A percentile compares a stretch with the other conserved stretches of the same genome.
These are phyloP conservation scores for Ryuthela nishihirai DNA, from an alignment of 2,888 invertebrate genomes.

Conservation along the genomic window DNA sequence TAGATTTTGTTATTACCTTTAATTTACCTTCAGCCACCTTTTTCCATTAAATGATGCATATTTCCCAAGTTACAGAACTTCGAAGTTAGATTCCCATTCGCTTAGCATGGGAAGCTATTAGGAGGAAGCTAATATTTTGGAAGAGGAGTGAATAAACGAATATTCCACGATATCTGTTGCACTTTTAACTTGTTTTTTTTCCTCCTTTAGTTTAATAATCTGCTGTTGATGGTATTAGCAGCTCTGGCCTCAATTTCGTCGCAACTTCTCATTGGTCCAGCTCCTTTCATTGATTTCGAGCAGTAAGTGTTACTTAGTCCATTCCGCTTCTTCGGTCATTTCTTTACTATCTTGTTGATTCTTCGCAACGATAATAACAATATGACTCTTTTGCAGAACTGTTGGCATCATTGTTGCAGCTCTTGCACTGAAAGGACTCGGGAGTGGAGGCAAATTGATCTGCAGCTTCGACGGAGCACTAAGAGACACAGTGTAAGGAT, in stretches of 20 bases:
- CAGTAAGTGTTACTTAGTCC: constrained; percentile 5
- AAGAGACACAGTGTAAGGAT: constrained; percentile 13
- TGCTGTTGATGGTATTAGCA: constrained; percentile 18
- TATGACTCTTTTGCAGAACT: constrained; percentile 3
- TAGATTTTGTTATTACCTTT: too few relatives aligned
- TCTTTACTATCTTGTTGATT: background rate
- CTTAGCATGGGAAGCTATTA: too few relatives aligned
- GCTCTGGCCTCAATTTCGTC: constrained; percentile 10
- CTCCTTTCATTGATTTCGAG: constrained; percentile 4
- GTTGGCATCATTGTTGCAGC: constrained; percentile 5
- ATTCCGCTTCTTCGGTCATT: too few relatives aligned
- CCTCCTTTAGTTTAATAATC: constrained; percentile 15
- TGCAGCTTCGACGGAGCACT: background rate
- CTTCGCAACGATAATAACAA: background rate
- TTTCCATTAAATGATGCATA: too few relatives aligned
- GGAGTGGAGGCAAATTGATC: constrained; percentile 13
- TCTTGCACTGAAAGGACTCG: constrained; percentile 12
- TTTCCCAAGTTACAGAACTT: too few relatives aligned
- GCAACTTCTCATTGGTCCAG: constrained; percentile 16
- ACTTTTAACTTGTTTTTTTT: too few relatives aligned
- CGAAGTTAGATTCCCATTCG: too few relatives aligned
- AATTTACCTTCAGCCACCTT: too few relatives aligned
- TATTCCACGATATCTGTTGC: too few relatives aligned
- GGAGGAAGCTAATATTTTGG: too few relatives aligned
- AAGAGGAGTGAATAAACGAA: too few relatives aligned